Evolutionary conservation across 1,140 invertebrate species (phyloP).

Genomic region (Sitobion miscanthi): DNA sequence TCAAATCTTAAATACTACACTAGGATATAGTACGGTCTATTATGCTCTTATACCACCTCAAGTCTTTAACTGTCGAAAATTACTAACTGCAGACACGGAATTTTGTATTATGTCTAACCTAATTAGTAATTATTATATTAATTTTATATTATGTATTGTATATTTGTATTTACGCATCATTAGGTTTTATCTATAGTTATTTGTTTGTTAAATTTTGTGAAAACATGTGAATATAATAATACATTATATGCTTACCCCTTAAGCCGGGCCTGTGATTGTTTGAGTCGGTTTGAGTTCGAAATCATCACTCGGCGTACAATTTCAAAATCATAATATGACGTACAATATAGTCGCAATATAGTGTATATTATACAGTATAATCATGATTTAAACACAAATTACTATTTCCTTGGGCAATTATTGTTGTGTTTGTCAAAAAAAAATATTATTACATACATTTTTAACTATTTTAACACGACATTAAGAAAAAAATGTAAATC

Average conservation of each 20-base stretch:
- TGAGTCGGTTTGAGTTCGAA: neutral
- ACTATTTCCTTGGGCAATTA: neutral
- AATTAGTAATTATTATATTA: neutral
- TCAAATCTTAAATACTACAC: neutral
- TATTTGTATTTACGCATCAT: neutral
- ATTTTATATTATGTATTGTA: neutral
- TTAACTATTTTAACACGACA: neutral
- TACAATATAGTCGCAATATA: neutral
- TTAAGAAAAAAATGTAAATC: neutral
- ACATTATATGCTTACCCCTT: neutral
- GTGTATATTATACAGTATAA: too few species aligned
- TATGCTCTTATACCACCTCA: neutral
- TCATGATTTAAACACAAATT: neutral
- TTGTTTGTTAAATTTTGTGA: neutral
- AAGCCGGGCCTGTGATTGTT: neutral
- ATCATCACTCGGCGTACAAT: neutral
- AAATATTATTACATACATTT: neutral
- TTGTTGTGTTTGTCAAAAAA: neutral
- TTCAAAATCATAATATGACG: neutral
- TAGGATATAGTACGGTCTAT: neutral
- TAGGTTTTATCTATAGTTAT: neutral
- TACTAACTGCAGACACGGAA: neutral
- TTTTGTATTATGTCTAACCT: neutral
- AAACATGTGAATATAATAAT: neutral
- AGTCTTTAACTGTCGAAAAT: neutral